These are phyloP conservation scores for Ceratina australensis DNA, from an alignment of 1,140 invertebrate species.

Conservation along the genomic window DNA sequence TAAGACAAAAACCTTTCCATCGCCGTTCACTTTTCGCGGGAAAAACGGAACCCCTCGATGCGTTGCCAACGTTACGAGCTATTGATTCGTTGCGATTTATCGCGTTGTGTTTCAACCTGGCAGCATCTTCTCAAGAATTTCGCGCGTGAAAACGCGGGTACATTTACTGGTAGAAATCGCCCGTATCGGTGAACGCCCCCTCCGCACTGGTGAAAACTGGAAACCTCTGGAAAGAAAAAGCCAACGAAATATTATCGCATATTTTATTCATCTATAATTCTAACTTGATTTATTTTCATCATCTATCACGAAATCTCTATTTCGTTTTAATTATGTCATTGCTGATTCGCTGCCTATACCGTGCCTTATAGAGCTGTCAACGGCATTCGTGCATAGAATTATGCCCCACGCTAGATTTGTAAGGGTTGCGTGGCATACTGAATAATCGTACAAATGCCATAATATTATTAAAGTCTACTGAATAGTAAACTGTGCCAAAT, in stretches of 20 bases:
- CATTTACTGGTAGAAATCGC: not conserved
- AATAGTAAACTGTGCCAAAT: not conserved
- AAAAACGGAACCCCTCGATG: conserved; percentile 66
- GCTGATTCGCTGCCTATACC: conserved; percentile 22
- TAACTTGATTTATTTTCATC: no score
- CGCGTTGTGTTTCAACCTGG: no score
- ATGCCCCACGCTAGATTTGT: conserved; percentile 27
- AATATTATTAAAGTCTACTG: not conserved
- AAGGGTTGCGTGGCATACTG: conserved; percentile 15
- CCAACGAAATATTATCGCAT: no score
- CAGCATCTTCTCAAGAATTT: not conserved
- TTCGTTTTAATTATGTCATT: not conserved
- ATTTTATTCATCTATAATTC: no score
- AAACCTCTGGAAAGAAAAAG: no score
- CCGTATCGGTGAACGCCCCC: not conserved
- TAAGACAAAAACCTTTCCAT: conserved; percentile 59
- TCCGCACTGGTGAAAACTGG: not conserved
- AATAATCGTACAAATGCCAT: conserved; percentile 11
- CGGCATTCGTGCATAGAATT: conserved; percentile 40
- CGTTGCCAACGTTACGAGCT: conserved; percentile 1
- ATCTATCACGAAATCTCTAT: no score
- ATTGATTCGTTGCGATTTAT: conserved; percentile 9
- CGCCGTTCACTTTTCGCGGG: conserved; percentile 73
- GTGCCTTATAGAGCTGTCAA: conserved; percentile 41
- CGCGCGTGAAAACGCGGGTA: not conserved